Conservation (phyloP, 30 jellyfish, hydroid and myxozoan genomes). For the Haliclystus octoradiatus region DNA sequence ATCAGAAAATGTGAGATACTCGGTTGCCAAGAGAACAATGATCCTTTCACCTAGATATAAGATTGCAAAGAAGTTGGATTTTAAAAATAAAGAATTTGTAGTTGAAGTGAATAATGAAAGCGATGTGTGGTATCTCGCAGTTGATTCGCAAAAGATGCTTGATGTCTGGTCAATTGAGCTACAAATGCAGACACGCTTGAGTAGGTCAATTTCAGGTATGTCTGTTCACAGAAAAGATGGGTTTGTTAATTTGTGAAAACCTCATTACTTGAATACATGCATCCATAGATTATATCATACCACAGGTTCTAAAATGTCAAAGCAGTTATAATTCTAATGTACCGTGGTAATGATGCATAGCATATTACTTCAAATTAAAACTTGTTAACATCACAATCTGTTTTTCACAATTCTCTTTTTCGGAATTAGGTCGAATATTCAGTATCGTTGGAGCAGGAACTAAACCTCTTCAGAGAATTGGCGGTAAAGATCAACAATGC, state of each 20-base stretch:
- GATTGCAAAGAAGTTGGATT: slow-evolving; percentile 41
- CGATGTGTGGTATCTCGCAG: slow-evolving; percentile 64
- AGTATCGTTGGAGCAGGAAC: slow-evolving; percentile 61
- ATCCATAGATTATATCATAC: no score
- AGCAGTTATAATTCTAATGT: no score
- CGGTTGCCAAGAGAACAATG: slow-evolving; percentile 31
- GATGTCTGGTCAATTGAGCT: slow-evolving; percentile 82
- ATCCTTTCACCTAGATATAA: slow-evolving; percentile 52
- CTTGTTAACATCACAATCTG: no score
- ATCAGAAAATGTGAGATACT: slow-evolving; percentile 37
- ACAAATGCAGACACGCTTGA: slow-evolving; percentile 87
- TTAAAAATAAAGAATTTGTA: slow-evolving; percentile 48
- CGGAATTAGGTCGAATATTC: slow-evolving; percentile 44
- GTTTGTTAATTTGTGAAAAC: no score
- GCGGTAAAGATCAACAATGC: slow-evolving; percentile 85
- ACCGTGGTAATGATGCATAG: neutral
- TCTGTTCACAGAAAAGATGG: neutral
- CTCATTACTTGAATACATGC: no score
- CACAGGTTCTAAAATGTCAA: no score
- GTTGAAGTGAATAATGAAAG: slow-evolving; percentile 65
- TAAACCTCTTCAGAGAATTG: slow-evolving; percentile 68
- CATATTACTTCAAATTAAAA: neutral
- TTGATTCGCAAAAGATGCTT: slow-evolving; percentile 35
- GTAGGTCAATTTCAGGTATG: slow-evolving; percentile 70
- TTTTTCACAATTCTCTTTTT: neutral